A percentile compares a stretch with the other conserved stretches of the same genome.
Evolutionary conservation across 2,888 invertebrate species (phyloP).

Genomic region (Brenthis hecate): DNA sequence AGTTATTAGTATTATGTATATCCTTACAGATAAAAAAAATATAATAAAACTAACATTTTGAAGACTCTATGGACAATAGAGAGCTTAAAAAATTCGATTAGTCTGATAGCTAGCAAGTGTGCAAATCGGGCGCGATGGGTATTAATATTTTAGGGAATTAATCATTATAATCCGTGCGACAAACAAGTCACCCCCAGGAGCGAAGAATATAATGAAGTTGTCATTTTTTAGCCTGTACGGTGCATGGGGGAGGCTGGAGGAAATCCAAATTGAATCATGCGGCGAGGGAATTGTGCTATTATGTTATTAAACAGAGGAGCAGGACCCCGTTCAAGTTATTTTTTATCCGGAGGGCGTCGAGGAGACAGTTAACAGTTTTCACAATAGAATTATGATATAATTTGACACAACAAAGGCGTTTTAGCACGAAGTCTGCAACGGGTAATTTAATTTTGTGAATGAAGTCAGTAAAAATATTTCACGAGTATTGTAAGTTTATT

Average conservation of each 20-base stretch:
- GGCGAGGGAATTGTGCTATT: slow-evolving; percentile 86
- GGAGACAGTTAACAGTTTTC: slow-evolving; percentile 81
- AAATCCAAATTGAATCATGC: slow-evolving; percentile 87
- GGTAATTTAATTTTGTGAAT: slow-evolving; percentile 47
- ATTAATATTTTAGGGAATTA: slow-evolving; percentile 82
- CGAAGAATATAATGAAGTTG: slow-evolving; percentile 82
- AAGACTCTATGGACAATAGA: slow-evolving; percentile 56
- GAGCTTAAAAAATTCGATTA: slow-evolving; percentile 69
- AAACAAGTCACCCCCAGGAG: slow-evolving; percentile 79
- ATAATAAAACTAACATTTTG: slow-evolving; percentile 15
- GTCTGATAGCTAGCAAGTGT: slow-evolving; percentile 70
- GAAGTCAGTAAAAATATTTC: slow-evolving; percentile 11
- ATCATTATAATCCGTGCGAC: slow-evolving; percentile 81
- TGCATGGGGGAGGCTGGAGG: slow-evolving; percentile 79
- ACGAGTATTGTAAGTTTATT: too few relatives aligned
- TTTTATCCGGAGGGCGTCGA: slow-evolving; percentile 74
- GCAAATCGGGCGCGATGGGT: slow-evolving; percentile 74
- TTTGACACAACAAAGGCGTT: slow-evolving; percentile 73
- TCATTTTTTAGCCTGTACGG: slow-evolving; percentile 80
- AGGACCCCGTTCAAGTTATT: slow-evolving; percentile 77
- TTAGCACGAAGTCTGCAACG: slow-evolving; percentile 48
- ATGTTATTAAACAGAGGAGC: slow-evolving; percentile 85
- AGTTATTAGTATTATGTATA: too few relatives aligned
- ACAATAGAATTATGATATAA: slow-evolving; percentile 82
- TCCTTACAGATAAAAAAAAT: too few relatives aligned